Conservation (phyloP, 2,113 vertebrate genomes). For the Terrapene triunguis region DNA sequence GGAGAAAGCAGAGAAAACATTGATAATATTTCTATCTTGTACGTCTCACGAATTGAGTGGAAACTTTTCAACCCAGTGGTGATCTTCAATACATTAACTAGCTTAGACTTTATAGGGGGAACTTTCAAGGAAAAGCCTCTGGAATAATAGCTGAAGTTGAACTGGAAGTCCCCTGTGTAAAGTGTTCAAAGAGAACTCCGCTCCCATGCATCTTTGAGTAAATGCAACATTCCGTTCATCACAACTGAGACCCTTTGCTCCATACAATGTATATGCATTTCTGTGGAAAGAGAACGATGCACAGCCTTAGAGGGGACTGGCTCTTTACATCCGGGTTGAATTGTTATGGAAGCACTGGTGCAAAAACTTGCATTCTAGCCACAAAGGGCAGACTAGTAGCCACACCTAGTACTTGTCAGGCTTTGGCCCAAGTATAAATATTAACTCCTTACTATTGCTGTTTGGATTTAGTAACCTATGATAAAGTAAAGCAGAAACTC, state of each 20-base stretch:
- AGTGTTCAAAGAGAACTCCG: neutral
- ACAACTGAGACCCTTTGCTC: accelerated
- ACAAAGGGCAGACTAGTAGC: accelerated
- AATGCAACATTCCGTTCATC: accelerated
- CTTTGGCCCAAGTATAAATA: neutral
- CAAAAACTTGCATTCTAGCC: accelerated
- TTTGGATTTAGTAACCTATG: neutral
- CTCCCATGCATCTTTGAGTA: accelerated
- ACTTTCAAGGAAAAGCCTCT: neutral
- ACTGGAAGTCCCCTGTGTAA: neutral
- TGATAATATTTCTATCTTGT: neutral
- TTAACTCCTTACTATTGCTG: neutral
- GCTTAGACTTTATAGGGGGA: neutral
- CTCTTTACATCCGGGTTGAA: accelerated
- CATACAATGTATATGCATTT: accelerated
- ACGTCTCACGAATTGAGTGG: neutral
- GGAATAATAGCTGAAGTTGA: neutral
- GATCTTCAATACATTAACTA: neutral
- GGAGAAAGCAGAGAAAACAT: neutral
- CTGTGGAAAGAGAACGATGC: neutral
- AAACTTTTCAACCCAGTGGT: neutral
- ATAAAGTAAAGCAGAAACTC: neutral
- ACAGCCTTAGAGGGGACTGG: accelerated
- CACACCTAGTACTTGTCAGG: accelerated
- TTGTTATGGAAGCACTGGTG: accelerated